These are phyloP conservation scores for Ichneumoninae sp. DNA, from an alignment of 2,888 invertebrate species.

Conservation along the genomic window DNA sequence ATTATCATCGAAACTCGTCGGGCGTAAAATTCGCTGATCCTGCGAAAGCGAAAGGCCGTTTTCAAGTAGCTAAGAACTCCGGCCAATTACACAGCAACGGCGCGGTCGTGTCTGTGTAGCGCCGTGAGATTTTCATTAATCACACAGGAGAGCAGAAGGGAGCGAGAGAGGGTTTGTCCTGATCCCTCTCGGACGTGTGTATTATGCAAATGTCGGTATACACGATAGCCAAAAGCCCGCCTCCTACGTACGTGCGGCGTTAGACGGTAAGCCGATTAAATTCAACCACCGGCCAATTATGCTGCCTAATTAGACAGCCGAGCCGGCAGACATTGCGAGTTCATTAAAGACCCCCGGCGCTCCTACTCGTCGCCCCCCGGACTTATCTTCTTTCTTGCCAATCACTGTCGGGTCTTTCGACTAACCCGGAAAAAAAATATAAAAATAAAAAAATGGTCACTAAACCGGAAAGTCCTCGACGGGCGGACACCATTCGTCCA, in stretches of 20 bases:
- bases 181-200: slow-evolving; percentile 30
- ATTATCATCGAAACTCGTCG: slow-evolving; percentile 12
- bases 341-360: slow-evolving; percentile 43
- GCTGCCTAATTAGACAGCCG: slow-evolving; percentile 53
- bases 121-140: slow-evolving; percentile 37
- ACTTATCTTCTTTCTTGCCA: slow-evolving; percentile 19
- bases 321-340: slow-evolving; percentile 56
- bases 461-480: neutral
- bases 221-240: slow-evolving; percentile 28
- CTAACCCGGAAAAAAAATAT: neutral
- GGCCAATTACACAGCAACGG: neutral
- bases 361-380: neutral
- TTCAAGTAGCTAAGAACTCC: neutral
- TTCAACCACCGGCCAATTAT: slow-evolving; percentile 57
- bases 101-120: neutral
- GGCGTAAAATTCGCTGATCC: slow-evolving; percentile 1
- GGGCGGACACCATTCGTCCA: neutral
- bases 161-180: slow-evolving; percentile 22
- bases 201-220: slow-evolving; percentile 52
- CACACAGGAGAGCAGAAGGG: neutral
- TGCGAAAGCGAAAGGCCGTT: slow-evolving; percentile 17
- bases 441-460: neutral
- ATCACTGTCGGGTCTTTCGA: slow-evolving; percentile 47
- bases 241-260: slow-evolving; percentile 14
- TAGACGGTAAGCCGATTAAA: slow-evolving; percentile 58